Conservation (phyloP, 2,888 invertebrate genomes). For the Trissoscelio sp. region DNA sequence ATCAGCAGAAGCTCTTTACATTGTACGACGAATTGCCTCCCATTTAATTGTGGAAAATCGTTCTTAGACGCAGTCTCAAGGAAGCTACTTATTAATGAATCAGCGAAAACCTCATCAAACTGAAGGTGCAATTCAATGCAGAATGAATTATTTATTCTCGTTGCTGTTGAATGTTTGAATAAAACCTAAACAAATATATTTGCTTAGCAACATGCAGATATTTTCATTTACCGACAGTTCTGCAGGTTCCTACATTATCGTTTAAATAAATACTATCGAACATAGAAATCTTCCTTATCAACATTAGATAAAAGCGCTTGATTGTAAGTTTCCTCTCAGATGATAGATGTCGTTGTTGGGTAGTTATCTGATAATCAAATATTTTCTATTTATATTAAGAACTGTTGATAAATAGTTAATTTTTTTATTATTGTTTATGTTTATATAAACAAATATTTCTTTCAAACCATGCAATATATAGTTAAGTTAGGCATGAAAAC, state of each 20-base stretch:
- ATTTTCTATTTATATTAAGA: too few species aligned
- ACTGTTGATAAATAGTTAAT: too few species aligned
- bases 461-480: too few species aligned
- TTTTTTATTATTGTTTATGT: too few species aligned
- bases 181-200: too few species aligned
- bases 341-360: not conserved
- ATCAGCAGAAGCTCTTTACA: slow-evolving; percentile 15
- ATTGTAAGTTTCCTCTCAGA: not conserved
- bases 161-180: not conserved
- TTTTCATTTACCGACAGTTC: slow-evolving; percentile 11
- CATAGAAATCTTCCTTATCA: not conserved
- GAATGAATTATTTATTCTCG: slow-evolving; percentile 14
- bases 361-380: too few species aligned
- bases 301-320: not conserved
- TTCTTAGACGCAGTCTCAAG: slow-evolving; percentile 36
- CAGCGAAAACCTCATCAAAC: slow-evolving; percentile 35
- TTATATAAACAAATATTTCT: too few species aligned
- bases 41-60: slow-evolving; percentile 47
- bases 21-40: slow-evolving; percentile 26
- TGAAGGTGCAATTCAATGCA: slow-evolving; percentile 21
- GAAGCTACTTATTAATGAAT: slow-evolving; percentile 55
- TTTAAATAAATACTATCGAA: not conserved
- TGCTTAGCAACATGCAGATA: too few species aligned
- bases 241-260: slow-evolving; percentile 27
- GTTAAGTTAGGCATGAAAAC: too few species aligned